Base-by-base conservation (phyloP, 2,888 invertebrate genomes). In the Leucozona laternaria region DNA sequence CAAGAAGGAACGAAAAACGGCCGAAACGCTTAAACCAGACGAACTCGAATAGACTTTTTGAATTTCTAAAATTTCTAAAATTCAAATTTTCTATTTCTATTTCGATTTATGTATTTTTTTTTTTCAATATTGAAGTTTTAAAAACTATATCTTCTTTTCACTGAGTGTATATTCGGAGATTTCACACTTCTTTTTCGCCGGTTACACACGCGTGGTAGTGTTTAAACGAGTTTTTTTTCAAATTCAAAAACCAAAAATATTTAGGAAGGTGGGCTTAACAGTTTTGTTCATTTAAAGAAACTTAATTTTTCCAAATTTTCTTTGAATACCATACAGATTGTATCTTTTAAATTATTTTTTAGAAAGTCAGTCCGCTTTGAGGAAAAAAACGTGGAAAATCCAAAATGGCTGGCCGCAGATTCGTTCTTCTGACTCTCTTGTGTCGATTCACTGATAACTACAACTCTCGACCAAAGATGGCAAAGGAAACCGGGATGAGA, bases 401-500 rank as follows among this genome's bases (percentile, higher is more conserved):
- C 82, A 86, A 86, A 82, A 86, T 86, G 86, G 86, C 86, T 86
- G 86, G 82, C 64, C 43, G 31, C 75, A 71, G 71, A 82, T 82
- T 82, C 73, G 64, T 82, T 79, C 57, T 73, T 82, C 71, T 73
- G 75, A 58, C 71, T 86, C 78, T 82, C 81, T 43, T 75, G 66
- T 82, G 82, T 58, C 75, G 82, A 79, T 82, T 79, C 71, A 75
- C 31, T 79, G 86, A 82, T 86, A 86, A 82, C 71, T 75, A 82
- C 78, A 82, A 82, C 58, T 79, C 78, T 79, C 64, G 66, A 53
- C 43, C 62, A 64, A 45, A 50, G 81, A 73, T 73, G 62, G 48
- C 64, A 48, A 53, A 34, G 10, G 25, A 53, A 53, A 40, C 22
- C 34, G 75, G 86, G 73, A 79, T 79, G 78, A 58, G 77, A 81